Conservation (phyloP, 2,113 vertebrate genomes). For the mouse (Mus musculus) region DNA sequence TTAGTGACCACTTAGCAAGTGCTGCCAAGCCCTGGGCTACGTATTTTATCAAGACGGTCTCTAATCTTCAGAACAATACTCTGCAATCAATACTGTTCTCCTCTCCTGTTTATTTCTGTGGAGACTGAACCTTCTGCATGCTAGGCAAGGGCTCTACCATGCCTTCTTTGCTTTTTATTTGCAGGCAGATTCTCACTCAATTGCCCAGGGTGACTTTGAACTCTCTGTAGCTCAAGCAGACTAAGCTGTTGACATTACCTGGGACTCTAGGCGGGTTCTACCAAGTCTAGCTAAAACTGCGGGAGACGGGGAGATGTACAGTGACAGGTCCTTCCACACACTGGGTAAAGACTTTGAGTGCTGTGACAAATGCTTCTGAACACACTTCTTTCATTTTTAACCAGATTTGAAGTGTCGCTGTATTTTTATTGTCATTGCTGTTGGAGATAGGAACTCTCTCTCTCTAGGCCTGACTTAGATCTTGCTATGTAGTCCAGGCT, state of each 20-base stretch:
- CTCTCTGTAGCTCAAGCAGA: not conserved
- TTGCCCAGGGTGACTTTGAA: not conserved
- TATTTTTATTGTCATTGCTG: not conserved
- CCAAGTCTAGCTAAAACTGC: not conserved
- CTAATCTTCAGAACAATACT: not conserved
- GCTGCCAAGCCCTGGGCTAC: no score
- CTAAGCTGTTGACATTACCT: not conserved
- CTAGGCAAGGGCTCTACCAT: not conserved
- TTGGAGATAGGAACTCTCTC: not conserved
- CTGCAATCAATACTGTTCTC: not conserved
- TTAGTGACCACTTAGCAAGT: not conserved
- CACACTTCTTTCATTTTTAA: not conserved
- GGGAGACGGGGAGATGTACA: accelerated
- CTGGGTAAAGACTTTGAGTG: not conserved
- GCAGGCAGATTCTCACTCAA: not conserved
- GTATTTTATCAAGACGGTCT: not conserved
- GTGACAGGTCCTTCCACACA: no score
- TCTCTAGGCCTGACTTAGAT: not conserved
- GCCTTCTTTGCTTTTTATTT: not conserved
- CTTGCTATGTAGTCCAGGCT: not conserved
- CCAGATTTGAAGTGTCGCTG: not conserved
- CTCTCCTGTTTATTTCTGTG: not conserved
- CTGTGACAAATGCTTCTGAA: not conserved
- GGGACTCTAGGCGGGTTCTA: not conserved
- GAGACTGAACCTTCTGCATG: not conserved